phyloP scores from a whole-genome alignment of 2,888 invertebrate species.

The Belgica antarctica region DNA sequence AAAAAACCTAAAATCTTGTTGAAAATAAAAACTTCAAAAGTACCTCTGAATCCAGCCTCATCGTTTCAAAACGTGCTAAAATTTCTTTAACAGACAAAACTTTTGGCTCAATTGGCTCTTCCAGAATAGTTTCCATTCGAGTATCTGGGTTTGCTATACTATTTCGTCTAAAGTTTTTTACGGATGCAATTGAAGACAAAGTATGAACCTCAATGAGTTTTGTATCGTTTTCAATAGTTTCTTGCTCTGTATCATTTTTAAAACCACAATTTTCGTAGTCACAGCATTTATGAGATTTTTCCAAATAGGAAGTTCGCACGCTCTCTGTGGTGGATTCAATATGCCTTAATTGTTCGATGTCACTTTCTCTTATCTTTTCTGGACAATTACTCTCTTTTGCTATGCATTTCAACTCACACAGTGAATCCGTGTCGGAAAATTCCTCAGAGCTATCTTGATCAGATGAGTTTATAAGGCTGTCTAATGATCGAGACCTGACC shows the following conservation, averaged over 20 bases:
- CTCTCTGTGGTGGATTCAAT: constrained; percentile 46
- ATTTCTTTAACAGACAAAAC: constrained; percentile 75
- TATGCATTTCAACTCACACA: constrained; percentile 63
- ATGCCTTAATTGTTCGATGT: constrained; percentile 52
- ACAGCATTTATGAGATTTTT: constrained; percentile 46
- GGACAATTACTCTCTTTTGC: constrained; percentile 51
- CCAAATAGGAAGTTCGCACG: constrained; percentile 46
- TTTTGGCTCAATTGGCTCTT: constrained; percentile 75
- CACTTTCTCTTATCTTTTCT: constrained; percentile 51
- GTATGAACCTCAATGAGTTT: background rate
- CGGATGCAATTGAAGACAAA: constrained; percentile 38
- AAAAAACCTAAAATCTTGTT: too few relatives aligned
- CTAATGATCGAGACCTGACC: constrained; percentile 56
- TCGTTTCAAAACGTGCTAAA: constrained; percentile 74
- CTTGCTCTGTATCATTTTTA: constrained; percentile 43
- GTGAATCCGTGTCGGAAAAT: constrained; percentile 63
- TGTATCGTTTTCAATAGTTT: background rate
- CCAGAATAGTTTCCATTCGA: constrained; percentile 79
- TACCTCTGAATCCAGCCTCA: constrained; percentile 48
- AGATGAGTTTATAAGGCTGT: constrained; percentile 68
- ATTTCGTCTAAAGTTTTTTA: constrained; percentile 49
- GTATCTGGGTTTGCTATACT: constrained; percentile 56
- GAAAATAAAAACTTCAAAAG: too few relatives aligned
- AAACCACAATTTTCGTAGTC: constrained; percentile 46
- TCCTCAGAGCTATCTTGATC: constrained; percentile 64